Evolutionary conservation across 2,888 invertebrate species (phyloP).

Genomic region (Odontocerum albicorne): DNA sequence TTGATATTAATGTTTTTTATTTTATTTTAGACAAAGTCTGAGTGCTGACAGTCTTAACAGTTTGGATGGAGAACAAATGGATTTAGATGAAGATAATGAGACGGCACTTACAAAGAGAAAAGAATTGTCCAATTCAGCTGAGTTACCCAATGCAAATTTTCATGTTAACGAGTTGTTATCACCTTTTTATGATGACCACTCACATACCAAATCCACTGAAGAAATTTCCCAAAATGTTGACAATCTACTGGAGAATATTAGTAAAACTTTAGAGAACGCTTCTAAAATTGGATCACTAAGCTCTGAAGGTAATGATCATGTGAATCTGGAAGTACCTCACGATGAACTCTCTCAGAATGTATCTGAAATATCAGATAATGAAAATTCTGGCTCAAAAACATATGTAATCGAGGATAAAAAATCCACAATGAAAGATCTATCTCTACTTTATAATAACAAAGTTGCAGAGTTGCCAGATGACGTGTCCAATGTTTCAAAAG

Average conservation of each 20-base stretch:
- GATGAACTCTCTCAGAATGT: conserved; percentile 22
- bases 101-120: neutral
- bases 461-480: conserved; percentile 42
- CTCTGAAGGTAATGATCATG: conserved; percentile 16
- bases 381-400: conserved; percentile 28
- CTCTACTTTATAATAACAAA: conserved; percentile 20
- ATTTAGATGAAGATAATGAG: conserved; percentile 22
- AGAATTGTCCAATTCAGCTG: neutral
- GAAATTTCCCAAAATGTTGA: conserved; percentile 33
- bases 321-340: conserved; percentile 10
- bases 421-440: conserved; percentile 10
- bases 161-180: conserved; percentile 20
- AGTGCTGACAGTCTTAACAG: conserved; percentile 55
- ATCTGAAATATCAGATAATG: conserved; percentile 13
- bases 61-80: conserved; percentile 29
- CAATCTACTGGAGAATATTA: conserved; percentile 29
- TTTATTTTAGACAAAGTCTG: conserved; percentile 50
- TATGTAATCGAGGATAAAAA: conserved; percentile 30
- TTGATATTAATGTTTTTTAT: conserved; percentile 4
- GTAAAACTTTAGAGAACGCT: conserved; percentile 32
- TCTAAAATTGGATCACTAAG: conserved; percentile 29
- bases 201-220: conserved; percentile 30
- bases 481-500: conserved; percentile 50
- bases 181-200: conserved; percentile 30
- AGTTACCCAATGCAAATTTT: neutral